Percentiles rank a stretch among this genome's conserved stretches.
Conservation (phyloP, 2,113 vertebrate species). For the Clarias magur region DNA sequence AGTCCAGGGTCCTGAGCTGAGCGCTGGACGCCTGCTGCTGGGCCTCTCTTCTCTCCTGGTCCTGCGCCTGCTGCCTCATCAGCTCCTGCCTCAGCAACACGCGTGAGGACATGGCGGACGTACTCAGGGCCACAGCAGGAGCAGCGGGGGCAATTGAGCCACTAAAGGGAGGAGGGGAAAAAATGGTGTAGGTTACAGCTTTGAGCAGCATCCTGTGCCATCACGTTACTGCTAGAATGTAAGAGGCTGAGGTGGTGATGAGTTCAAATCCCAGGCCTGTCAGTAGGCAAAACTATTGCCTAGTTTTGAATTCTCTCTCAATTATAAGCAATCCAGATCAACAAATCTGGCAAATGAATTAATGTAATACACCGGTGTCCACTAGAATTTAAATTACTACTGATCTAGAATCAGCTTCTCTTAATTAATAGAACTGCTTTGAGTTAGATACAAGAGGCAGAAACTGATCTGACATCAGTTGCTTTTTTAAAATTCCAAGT, state of each 20-base stretch:
- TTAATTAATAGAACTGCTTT: no score
- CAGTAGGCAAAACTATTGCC: neutral
- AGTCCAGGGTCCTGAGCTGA: constrained; percentile 58
- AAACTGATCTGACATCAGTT: no score
- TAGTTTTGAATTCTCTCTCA: neutral
- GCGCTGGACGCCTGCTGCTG: constrained; percentile 69
- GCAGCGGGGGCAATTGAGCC: constrained; percentile 16
- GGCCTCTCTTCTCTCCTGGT: constrained; percentile 82
- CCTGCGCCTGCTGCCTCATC: constrained; percentile 84
- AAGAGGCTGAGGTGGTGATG: neutral
- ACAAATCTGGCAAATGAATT: neutral
- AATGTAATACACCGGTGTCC: neutral
- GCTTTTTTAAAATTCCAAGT: no score
- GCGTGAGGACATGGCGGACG: constrained; percentile 70
- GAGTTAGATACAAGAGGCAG: no score
- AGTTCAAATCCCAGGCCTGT: neutral
- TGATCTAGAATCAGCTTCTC: neutral
- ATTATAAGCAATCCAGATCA: neutral
- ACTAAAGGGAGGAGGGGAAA: neutral
- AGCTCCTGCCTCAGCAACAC: constrained; percentile 85
- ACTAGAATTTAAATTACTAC: neutral
- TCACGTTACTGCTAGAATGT: neutral
- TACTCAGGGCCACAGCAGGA: constrained; percentile 39
- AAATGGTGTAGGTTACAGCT: neutral
- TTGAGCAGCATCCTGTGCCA: neutral